Evolutionary conservation across 1,140 invertebrate species (phyloP).

Genomic region (Leptopilina boulardi): DNA sequence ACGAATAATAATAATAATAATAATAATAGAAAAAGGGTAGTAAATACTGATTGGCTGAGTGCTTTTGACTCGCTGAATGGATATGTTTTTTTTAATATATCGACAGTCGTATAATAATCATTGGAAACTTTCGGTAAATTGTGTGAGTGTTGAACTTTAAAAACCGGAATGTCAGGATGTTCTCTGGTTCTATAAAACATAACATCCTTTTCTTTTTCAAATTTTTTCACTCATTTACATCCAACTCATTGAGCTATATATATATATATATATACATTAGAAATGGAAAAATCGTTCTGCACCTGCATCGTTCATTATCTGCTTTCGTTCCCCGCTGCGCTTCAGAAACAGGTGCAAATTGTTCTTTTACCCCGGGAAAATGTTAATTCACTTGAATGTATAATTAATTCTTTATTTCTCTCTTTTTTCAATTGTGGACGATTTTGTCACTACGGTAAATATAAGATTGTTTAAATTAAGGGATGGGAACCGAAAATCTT

Average conservation of each 20-base stretch:
- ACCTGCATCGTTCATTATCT: neutral
- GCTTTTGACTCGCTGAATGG: neutral
- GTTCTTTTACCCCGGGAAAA: neutral
- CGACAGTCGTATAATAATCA: neutral
- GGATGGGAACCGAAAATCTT: too few species aligned
- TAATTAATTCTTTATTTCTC: neutral
- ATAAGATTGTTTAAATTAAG: too few species aligned
- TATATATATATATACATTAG: neutral
- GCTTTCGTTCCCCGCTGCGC: neutral
- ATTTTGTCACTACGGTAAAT: too few species aligned
- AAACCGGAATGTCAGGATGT: slow-evolving; percentile 3
- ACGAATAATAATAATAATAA: neutral
- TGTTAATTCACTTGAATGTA: neutral
- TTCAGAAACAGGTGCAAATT: slow-evolving; percentile 2
- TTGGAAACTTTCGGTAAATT: neutral
- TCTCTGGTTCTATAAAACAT: neutral
- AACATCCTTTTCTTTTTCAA: neutral
- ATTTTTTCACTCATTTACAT: neutral
- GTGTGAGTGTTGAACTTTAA: neutral
- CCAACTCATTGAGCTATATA: neutral
- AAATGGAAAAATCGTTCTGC: neutral
- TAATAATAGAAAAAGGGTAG: neutral
- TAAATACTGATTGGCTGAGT: slow-evolving; percentile 21
- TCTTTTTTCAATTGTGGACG: neutral
- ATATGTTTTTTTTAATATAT: neutral